Conservation (phyloP, 2,113 vertebrate genomes). For the Atherinomorus stipes region DNA sequence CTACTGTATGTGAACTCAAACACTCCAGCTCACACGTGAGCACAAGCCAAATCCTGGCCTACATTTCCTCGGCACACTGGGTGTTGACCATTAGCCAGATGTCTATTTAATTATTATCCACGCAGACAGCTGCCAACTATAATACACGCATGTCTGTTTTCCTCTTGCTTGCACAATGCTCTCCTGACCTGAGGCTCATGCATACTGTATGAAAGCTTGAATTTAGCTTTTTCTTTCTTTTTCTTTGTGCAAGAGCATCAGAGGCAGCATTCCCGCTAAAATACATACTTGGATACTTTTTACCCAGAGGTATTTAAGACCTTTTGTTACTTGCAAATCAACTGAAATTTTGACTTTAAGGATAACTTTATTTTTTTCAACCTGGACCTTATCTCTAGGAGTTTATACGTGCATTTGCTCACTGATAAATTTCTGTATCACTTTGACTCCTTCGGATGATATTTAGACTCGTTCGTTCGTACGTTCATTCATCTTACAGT, state of each 20-base stretch:
- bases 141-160: conserved; percentile 30
- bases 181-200: conserved; percentile 33
- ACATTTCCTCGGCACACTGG: conserved; percentile 50
- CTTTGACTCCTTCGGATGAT: no score
- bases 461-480: no score
- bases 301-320: no score
- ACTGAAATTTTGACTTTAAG: not conserved
- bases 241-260: not conserved
- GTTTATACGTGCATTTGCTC: no score
- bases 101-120: conserved; percentile 64
- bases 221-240: conserved; percentile 8
- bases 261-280: not conserved
- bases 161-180: conserved; percentile 9
- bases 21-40: conserved; percentile 35
- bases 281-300: not conserved
- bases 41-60: conserved; percentile 47
- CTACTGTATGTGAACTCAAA: conserved; percentile 13
- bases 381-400: no score
- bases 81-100: conserved; percentile 58
- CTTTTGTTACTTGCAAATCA: not conserved
- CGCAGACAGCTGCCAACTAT: conserved; percentile 51
- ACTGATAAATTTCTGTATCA: no score
- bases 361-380: no score
- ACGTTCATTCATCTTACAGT: no score
- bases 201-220: not conserved